Evolutionary conservation across 2,888 invertebrate species (phyloP).

Genomic region (Campoletis raptor): DNA sequence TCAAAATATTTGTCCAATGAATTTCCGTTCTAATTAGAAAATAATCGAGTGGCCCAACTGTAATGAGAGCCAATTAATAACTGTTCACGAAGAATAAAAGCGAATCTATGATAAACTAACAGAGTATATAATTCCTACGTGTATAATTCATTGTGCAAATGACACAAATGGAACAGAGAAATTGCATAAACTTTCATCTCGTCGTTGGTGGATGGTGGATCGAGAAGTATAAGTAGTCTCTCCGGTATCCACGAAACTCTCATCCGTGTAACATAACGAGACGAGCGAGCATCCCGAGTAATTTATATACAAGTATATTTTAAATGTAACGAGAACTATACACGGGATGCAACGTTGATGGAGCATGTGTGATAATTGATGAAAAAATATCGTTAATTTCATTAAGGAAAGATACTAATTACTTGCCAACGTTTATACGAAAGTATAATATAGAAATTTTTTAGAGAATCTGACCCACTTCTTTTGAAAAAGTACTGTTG

Average conservation of each 20-base stretch:
- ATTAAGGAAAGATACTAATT: conserved; percentile 1
- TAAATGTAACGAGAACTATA: conserved; percentile 29
- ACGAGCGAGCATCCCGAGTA: conserved; percentile 28
- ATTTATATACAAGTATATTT: conserved; percentile 22
- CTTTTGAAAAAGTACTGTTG: background rate
- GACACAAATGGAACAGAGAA: conserved; percentile 69
- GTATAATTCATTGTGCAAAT: conserved; percentile 68
- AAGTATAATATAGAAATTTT: conserved; percentile 28
- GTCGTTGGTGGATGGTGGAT: conserved; percentile 45
- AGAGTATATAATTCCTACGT: conserved; percentile 34
- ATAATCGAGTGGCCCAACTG: background rate
- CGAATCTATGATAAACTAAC: conserved; percentile 62
- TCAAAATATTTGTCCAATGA: background rate
- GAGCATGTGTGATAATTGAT: conserved; percentile 45
- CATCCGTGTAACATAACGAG: conserved; percentile 54
- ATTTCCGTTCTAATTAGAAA: background rate
- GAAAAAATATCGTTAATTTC: conserved; percentile 25
- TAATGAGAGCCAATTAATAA: background rate
- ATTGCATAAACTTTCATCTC: conserved; percentile 71
- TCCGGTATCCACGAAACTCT: conserved; percentile 48
- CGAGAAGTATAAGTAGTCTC: conserved; percentile 38
- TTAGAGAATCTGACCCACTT: background rate
- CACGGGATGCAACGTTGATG: conserved; percentile 41
- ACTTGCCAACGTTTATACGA: conserved; percentile 14
- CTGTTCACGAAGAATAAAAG: conserved; percentile 58